phyloP scores from a whole-genome alignment of 2,888 invertebrate genomes.

The Apocheima hispidaria region DNA sequence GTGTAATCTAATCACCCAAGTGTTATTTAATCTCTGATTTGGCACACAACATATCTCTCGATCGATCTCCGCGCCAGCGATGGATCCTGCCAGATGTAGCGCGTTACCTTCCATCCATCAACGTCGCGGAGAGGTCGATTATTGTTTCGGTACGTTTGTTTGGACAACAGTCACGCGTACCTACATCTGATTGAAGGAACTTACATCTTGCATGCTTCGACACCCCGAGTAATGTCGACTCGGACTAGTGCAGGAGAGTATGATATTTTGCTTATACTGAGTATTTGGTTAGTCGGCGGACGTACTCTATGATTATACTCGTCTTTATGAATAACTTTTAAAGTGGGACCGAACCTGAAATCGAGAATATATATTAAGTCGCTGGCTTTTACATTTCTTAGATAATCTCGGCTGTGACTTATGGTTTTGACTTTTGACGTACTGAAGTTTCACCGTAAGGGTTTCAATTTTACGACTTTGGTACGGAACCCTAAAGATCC shows the following conservation, averaged over 20 bases:
- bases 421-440: too few relatives aligned
- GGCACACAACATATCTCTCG: background rate
- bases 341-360: too few relatives aligned
- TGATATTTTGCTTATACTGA: background rate
- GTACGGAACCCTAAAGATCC: too few relatives aligned
- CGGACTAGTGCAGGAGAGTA: background rate
- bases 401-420: too few relatives aligned
- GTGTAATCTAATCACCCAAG: too few relatives aligned
- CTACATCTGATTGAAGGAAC: constrained; percentile 15
- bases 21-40: background rate
- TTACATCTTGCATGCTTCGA: background rate
- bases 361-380: too few relatives aligned
- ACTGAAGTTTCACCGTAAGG: too few relatives aligned
- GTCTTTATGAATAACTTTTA: too few relatives aligned
- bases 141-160: constrained; percentile 28
- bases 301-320: too few relatives aligned
- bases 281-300: too few relatives aligned
- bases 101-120: constrained; percentile 24
- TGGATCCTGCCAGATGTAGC: constrained; percentile 13
- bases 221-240: constrained; percentile 4
- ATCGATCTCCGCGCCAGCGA: background rate
- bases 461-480: too few relatives aligned
- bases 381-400: too few relatives aligned
- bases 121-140: constrained; percentile 9
- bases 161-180: constrained; percentile 13